Conservation (phyloP, 2,797 vertebrate genomes). For the Pseudochromis fuscus region DNA sequence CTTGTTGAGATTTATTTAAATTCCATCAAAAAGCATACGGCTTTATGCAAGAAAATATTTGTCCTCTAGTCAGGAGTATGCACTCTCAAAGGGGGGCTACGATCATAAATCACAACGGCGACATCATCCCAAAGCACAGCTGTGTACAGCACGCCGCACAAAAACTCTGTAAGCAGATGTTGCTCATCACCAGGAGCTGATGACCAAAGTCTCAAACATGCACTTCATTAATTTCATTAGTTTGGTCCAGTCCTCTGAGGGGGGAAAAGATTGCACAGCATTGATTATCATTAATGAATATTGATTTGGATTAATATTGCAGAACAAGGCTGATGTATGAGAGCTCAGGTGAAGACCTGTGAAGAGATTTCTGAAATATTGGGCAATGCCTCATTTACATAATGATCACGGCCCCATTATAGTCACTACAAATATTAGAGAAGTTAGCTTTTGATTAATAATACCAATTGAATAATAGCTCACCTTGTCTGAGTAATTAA, state of each 20-base stretch:
- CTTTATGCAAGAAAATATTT: conserved; percentile 50
- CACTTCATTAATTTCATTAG: conserved; percentile 78
- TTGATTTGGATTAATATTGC: conserved; percentile 79
- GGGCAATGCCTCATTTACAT: conserved; percentile 31
- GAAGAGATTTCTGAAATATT: conserved; percentile 50
- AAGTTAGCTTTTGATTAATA: background rate
- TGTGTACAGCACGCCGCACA: conserved; percentile 17
- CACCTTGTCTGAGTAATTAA: background rate
- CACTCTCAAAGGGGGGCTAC: conserved; percentile 28
- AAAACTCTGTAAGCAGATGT: conserved; percentile 41
- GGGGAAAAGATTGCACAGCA: conserved; percentile 61
- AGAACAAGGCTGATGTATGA: conserved; percentile 56
- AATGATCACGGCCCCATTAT: background rate
- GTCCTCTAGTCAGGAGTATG: conserved; percentile 41
- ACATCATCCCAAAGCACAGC: conserved; percentile 36
- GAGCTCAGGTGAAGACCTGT: conserved; percentile 45
- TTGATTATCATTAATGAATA: conserved; percentile 82
- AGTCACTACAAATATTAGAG: background rate
- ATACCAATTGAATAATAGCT: background rate
- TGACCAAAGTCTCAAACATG: conserved; percentile 52
- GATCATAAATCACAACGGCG: conserved; percentile 52
- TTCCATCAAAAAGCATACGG: conserved; percentile 41
- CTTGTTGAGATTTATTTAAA: conserved; percentile 57
- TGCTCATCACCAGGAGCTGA: conserved; percentile 35
- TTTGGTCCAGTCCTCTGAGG: conserved; percentile 54